A percentile compares a stretch with the other conserved stretches of the same genome.
These are phyloP conservation scores for Amphimedon queenslandica DNA, from an alignment of 37 sponge, comb jelly and placozoan genomes.

Conservation along the genomic window DNA sequence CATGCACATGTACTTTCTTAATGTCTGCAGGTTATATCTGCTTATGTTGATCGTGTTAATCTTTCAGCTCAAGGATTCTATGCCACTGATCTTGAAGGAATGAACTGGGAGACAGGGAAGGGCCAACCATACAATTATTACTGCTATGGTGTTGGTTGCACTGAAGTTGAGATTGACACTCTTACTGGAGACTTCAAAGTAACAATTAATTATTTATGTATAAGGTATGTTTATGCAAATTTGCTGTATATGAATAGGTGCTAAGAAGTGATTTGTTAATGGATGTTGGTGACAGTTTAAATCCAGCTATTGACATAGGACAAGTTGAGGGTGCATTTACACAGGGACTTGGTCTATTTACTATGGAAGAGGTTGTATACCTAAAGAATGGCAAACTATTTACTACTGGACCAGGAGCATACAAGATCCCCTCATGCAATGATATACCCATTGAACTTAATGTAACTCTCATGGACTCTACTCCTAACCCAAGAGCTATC, in stretches of 20 bases:
- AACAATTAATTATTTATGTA: background rate
- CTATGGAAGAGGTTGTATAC: constrained; percentile 62
- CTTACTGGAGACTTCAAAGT: constrained; percentile 66
- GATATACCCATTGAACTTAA: constrained; percentile 74
- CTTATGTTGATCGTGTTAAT: constrained; percentile 66
- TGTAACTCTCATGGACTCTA: constrained; percentile 58
- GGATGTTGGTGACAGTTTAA: constrained; percentile 84
- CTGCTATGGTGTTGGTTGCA: constrained; percentile 64
- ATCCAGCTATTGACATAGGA: constrained; percentile 87
- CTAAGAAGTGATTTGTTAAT: constrained; percentile 67
- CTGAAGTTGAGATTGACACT: constrained; percentile 81
- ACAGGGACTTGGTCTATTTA: constrained; percentile 71
- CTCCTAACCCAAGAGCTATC: constrained; percentile 74
- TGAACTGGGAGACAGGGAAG: constrained; percentile 54
- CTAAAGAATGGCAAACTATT: constrained; percentile 53
- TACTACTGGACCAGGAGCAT: constrained; percentile 71
- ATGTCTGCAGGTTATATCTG: constrained; percentile 41
- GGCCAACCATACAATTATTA: constrained; percentile 63
- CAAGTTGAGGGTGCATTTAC: constrained; percentile 84
- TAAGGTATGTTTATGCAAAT: background rate
- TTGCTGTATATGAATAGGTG: background rate
- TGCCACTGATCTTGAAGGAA: constrained; percentile 12
- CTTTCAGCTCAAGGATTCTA: constrained; percentile 85
- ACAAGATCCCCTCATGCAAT: constrained; percentile 76
- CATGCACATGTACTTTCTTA: too few relatives aligned